Base-by-base conservation (phyloP, 2,888 invertebrate species). In the Bimastos eiseni region DNA sequence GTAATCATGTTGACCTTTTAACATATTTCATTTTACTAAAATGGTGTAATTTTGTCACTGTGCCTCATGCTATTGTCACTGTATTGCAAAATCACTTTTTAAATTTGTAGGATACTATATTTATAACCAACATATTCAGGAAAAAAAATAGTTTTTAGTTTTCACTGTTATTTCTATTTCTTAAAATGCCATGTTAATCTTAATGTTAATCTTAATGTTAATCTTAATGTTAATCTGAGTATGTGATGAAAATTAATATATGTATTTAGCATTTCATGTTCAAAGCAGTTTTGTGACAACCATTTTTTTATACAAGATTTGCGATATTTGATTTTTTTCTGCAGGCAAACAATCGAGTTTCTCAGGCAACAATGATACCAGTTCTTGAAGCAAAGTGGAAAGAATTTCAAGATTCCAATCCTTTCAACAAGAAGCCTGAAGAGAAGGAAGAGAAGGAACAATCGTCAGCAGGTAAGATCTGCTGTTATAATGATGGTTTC, bases 311-410 rank as follows among this genome's bases (percentile, higher is more conserved):
- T 41, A 11, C n/a, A 24, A 49, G 30, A 49, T 49, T 70, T 30
- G 19, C 37, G 17, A 86, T 36, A 36, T 36, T 37, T 6, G 24
- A 49, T 86, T 33, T 34, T 34, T 86, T 86, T 8, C 2, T 36
- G 24, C 86, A 91, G 91, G 91, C 70, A 38, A 91, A 91, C 38
- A 33, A 86, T 36, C 55, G 88, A 37, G 37, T 90, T 34, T 41
- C 90, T 24, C 90, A 91, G 33, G 90, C 91, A 33, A 91, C 90
- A 41, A 91, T 92, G 91, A 91, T 49, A 34, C 90, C 49, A 30
- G 38, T 93, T 19, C 83, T 93, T 89, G 92, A 93, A 38, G 92
- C 92, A 15, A 93, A 93, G 88, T 93, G 92, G 92, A 55, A 89
- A 41, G 93, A 93, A 89, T 93, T 93, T 89, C 70, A 90, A 33